Percentiles rank a stretch among this genome's conserved stretches.
Evolutionary conservation across 2,888 invertebrate genomes (phyloP).

Genomic region (Peribatodes rhomboidaria): DNA sequence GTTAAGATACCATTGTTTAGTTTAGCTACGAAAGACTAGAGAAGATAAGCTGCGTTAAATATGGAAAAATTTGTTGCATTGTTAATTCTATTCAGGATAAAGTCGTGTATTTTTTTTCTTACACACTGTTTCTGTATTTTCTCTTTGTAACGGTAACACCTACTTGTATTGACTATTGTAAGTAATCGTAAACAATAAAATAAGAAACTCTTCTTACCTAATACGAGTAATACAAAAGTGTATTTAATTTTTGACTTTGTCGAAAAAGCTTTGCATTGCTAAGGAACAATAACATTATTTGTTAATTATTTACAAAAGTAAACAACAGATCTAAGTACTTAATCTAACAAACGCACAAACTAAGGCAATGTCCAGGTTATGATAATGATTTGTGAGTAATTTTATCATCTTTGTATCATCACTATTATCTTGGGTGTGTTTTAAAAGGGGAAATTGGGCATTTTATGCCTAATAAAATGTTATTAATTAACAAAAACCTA

Average conservation of each 20-base stretch:
- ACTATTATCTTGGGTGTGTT: slow-evolving; percentile 64
- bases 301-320: too few relatives aligned
- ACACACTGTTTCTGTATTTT: neutral
- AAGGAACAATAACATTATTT: too few relatives aligned
- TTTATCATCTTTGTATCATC: slow-evolving; percentile 69
- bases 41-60: slow-evolving; percentile 53
- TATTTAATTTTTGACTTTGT: neutral
- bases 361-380: slow-evolving; percentile 55
- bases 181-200: slow-evolving; percentile 1
- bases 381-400: slow-evolving; percentile 24
- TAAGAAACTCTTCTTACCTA: slow-evolving; percentile 1
- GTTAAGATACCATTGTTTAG: slow-evolving; percentile 57
- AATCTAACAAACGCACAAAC: neutral
- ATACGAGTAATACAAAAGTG: neutral
- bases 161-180: slow-evolving; percentile 5
- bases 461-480: neutral
- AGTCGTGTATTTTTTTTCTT: slow-evolving; percentile 10
- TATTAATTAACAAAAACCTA: too few relatives aligned
- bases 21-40: slow-evolving; percentile 57
- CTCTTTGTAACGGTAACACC: slow-evolving; percentile 3
- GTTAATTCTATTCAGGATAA: slow-evolving; percentile 9
- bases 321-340: too few relatives aligned
- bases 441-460: slow-evolving; percentile 49
- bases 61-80: slow-evolving; percentile 4
- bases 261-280: neutral